These are phyloP conservation scores for Sycophaga agraensis DNA, from an alignment of 1,140 invertebrate species.

Conservation along the genomic window DNA sequence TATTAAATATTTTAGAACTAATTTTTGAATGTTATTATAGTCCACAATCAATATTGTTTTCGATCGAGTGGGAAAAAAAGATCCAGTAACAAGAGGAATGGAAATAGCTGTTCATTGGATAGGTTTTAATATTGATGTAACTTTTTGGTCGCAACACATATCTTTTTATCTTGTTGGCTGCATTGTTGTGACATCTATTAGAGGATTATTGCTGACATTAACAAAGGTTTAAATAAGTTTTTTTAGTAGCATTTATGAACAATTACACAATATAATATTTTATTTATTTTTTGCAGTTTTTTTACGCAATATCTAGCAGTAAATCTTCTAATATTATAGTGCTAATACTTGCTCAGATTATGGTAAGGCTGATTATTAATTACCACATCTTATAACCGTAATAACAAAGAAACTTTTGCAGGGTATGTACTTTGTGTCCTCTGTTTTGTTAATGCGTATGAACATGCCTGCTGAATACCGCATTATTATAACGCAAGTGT, in stretches of 20 bases:
- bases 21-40: slow-evolving; percentile 56
- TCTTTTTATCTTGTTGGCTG: slow-evolving; percentile 97
- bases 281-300: slow-evolving; percentile 77
- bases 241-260: background rate
- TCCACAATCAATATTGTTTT: slow-evolving; percentile 98
- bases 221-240: slow-evolving; percentile 75
- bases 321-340: slow-evolving; percentile 99
- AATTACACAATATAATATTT: slow-evolving; percentile 13
- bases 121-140: slow-evolving; percentile 93
- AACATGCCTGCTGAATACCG: slow-evolving; percentile 99
- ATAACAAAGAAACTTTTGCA: slow-evolving; percentile 41
- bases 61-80: slow-evolving; percentile 97
- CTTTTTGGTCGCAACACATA: slow-evolving; percentile 98
- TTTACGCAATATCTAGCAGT: slow-evolving; percentile 99
- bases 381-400: background rate
- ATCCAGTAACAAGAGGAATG: slow-evolving; percentile 95
- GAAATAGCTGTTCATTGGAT: slow-evolving; percentile 98
- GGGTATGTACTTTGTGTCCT: slow-evolving; percentile 99
- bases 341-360: slow-evolving; percentile 93
- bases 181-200: slow-evolving; percentile 96
- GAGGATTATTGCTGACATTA: slow-evolving; percentile 92
- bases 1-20: background rate
- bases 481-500: slow-evolving; percentile 95
- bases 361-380: slow-evolving; percentile 66
- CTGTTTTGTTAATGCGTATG: slow-evolving; percentile 97